phyloP scores from a whole-genome alignment of 2,797 vertebrate species.

The Picus viridis region DNA sequence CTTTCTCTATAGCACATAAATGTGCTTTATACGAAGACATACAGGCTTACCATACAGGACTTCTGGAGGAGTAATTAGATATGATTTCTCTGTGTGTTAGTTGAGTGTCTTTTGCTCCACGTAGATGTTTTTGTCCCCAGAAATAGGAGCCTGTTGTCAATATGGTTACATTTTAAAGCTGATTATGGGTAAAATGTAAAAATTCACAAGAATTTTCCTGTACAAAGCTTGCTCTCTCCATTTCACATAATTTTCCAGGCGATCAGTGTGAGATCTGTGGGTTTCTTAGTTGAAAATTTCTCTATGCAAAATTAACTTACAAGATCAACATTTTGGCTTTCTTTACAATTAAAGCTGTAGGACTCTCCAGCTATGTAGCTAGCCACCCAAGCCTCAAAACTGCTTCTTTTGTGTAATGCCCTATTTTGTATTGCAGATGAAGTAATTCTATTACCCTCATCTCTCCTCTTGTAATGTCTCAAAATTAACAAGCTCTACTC shows the following conservation, averaged over 20 bases:
- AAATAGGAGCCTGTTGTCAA: not conserved
- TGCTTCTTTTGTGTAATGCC: not conserved
- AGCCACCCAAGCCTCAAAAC: not conserved
- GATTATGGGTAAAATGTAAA: not conserved
- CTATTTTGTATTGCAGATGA: not conserved
- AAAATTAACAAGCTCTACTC: not conserved
- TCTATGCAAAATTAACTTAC: not conserved
- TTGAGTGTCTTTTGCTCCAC: not conserved
- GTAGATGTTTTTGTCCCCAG: not conserved
- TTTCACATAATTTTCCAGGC: not conserved
- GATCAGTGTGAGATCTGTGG: not conserved
- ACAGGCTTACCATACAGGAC: not conserved
- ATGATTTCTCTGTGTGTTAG: not conserved
- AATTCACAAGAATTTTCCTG: not conserved
- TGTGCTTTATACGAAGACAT: not conserved
- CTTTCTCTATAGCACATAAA: not conserved
- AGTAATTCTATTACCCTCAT: not conserved
- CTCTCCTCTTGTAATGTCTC: not conserved
- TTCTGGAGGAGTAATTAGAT: not conserved
- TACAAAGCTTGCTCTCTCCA: not conserved
- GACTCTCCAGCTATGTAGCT: not conserved
- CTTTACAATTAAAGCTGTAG: not conserved
- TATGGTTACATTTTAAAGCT: not conserved
- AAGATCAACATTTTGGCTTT: not conserved
- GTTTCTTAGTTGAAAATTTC: not conserved